Base-by-base conservation (phyloP, 1,140 invertebrate species). In the Melitaea cinxia region DNA sequence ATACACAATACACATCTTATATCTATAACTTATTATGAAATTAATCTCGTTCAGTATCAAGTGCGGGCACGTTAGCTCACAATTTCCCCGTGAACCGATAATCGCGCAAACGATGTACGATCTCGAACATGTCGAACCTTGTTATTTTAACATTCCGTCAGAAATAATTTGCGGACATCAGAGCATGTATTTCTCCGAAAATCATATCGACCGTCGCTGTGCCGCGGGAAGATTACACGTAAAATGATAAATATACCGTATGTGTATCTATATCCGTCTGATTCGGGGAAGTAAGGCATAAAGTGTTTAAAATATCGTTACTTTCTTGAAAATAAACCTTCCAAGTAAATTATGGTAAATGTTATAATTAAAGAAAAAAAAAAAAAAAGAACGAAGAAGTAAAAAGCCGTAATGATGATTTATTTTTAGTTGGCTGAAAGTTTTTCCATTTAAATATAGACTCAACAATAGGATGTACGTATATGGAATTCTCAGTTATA, bases 141-240 rank as follows among this genome's bases (percentile, higher is more conserved):
- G 55, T 76, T 75, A 70, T 66, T 73, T 70, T 70, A 58, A 70
- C 63, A 66, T 72, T 56, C 52, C 63, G 64, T 70, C 72, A 62
- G 58, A 65, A 71, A 73, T 69, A 64, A 70, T 72, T 71, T 71
- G 59, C 64, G 60, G 45, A 71, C 69, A 61, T 69, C 49, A 62
- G 58, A 58, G 64, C 58, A 45, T 55, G 70, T 64, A 60, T 61
- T 76, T 81, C 78, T 72, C 63, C 75, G 76, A 81, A 79, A 77
- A 78, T 73, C 64, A 65, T 78, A 81, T 75, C 78, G 73, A 61
- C 56, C 76, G 72, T 78, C 70, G 57, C 77, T 19, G 42, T 75
- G 72, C 75, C 75, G 70, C 72, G 56, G 39, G 69, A 77, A 69
- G 73, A 78, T 80, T 52, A 55, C 39, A 39, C 21, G 55, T 24